Conservation (phyloP, 2,113 vertebrate species). For the Phalacrocorax brasilianus region DNA sequence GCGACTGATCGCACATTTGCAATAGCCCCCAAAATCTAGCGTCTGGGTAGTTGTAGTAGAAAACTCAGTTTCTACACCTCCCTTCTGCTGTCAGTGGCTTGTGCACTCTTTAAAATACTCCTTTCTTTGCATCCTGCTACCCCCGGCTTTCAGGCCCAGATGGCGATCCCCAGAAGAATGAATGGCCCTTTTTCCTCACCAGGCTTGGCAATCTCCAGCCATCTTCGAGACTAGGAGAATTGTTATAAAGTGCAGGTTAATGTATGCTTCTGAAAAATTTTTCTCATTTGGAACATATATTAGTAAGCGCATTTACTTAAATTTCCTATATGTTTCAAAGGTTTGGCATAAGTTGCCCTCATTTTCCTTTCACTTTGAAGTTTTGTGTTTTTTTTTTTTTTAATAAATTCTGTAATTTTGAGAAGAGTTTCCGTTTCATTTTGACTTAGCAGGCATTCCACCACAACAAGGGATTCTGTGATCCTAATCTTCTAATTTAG, state of each 20-base stretch:
- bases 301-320: neutral
- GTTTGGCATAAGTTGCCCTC: neutral
- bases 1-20: neutral
- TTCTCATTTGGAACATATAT: neutral
- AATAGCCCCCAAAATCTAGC: neutral
- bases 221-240: neutral
- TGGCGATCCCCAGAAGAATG: neutral
- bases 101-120: neutral
- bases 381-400: neutral
- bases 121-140: neutral
- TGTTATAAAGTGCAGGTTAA: neutral
- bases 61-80: neutral
- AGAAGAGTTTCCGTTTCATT: neutral
- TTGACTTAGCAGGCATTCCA: neutral
- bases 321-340: neutral
- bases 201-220: neutral
- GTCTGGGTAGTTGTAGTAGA: neutral
- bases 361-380: conserved; percentile 13
- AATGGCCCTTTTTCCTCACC: neutral
- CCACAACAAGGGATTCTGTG: neutral
- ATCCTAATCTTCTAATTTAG: neutral
- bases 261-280: neutral
- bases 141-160: neutral
- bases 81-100: neutral
- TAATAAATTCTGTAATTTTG: neutral